phyloP scores from a whole-genome alignment of 2,113 vertebrate genomes.

The Odontesthes bonariensis region DNA sequence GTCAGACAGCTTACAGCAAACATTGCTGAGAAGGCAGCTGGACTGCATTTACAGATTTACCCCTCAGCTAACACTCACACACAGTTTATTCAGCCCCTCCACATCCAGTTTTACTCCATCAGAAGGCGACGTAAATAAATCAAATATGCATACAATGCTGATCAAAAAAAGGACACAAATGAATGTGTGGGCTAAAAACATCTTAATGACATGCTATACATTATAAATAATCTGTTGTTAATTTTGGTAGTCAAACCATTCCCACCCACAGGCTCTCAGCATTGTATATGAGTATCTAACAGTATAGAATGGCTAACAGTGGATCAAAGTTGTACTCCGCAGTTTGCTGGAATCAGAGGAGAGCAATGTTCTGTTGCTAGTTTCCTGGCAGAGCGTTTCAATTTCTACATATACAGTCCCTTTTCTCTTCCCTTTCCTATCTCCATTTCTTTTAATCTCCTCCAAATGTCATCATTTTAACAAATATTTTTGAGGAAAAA shows the following conservation, averaged over 20 bases:
- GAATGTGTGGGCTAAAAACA: conserved; percentile 45
- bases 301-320: too few species aligned
- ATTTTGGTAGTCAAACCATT: conserved; percentile 72
- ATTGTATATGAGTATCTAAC: neutral
- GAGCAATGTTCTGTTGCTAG: neutral
- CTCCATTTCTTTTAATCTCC: neutral
- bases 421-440: neutral
- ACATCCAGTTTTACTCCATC: neutral
- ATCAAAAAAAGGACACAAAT: neutral
- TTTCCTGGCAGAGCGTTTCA: neutral
- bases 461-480: neutral
- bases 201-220: conserved; percentile 75
- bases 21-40: too few species aligned
- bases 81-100: too few species aligned
- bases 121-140: neutral
- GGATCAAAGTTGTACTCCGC: neutral
- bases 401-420: neutral
- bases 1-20: too few species aligned
- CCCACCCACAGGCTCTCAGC: conserved; percentile 67
- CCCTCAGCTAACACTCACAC: neutral
- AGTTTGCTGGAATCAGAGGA: too few species aligned
- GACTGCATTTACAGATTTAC: neutral
- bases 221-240: conserved; percentile 72
- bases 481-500: neutral
- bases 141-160: neutral